A percentile compares a stretch with the other conserved stretches of the same genome.
Evolutionary conservation across 2,888 invertebrate species (phyloP).

Genomic region (Ormyrus labotus): DNA sequence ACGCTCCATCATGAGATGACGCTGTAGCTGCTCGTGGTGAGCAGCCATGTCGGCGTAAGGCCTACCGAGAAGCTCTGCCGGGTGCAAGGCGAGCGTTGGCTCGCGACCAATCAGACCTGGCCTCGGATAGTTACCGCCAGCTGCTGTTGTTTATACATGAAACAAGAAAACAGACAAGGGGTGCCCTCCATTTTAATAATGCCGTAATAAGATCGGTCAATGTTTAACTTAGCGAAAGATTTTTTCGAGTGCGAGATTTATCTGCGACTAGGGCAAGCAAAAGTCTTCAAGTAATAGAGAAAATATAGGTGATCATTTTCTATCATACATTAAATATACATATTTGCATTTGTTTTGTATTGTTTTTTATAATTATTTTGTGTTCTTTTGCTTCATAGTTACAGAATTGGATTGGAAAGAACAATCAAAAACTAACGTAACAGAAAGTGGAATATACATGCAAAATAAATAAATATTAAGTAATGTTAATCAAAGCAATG

Average conservation of each 20-base stretch:
- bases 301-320: no score
- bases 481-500: no score
- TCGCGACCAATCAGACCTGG: conserved; percentile 80
- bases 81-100: conserved; percentile 82
- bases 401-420: no score
- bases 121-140: conserved; percentile 79
- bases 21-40: conserved; percentile 90
- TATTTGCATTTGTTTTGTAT: no score
- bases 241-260: neutral
- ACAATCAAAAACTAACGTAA: no score
- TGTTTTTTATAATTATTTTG: no score
- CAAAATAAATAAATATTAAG: no score
- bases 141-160: conserved; percentile 73
- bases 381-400: no score
- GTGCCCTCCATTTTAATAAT: conserved; percentile 21
- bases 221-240: no score
- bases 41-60: conserved; percentile 88
- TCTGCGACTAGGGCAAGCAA: neutral
- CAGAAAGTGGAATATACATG: no score
- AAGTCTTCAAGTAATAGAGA: neutral
- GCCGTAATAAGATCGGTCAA: neutral
- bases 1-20: conserved; percentile 89
- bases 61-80: conserved; percentile 87
- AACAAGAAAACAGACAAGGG: conserved; percentile 52
- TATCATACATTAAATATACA: no score